phyloP scores from a whole-genome alignment of 2,113 vertebrate genomes.

The Hyperoodon ampullatus region DNA sequence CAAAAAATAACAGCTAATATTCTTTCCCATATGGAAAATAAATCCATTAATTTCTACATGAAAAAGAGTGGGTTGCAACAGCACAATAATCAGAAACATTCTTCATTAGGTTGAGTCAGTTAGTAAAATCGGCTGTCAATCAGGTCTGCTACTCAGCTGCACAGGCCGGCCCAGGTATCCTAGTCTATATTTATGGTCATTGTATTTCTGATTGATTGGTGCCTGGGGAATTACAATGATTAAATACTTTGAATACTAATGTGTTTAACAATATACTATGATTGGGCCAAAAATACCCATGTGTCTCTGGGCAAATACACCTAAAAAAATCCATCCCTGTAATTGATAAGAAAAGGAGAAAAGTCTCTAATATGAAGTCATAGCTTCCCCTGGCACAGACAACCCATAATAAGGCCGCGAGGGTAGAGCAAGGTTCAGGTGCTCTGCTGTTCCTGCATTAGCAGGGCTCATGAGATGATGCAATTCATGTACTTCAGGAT shows the following conservation, averaged over 20 bases:
- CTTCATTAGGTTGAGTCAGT: too few species aligned
- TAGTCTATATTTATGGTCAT: neutral
- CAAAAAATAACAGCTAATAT: neutral
- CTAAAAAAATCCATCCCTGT: neutral
- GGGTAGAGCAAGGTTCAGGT: neutral
- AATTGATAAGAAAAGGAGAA: neutral
- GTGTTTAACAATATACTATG: neutral
- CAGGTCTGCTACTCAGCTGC: neutral
- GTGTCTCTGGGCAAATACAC: neutral
- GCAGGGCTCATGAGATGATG: neutral
- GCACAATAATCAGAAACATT: neutral
- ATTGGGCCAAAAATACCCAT: neutral
- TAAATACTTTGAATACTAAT: neutral
- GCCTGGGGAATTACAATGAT: neutral
- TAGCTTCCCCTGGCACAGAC: neutral
- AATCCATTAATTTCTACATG: neutral
- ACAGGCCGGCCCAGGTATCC: neutral
- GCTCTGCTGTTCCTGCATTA: neutral
- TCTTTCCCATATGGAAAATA: neutral
- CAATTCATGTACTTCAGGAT: neutral
- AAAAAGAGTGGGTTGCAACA: neutral
- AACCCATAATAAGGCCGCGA: neutral
- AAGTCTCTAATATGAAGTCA: neutral
- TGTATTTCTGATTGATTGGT: neutral
- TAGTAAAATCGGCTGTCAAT: neutral